phyloP scores from a whole-genome alignment of 2,797 vertebrate species.

The Aulostomus chinensis region DNA sequence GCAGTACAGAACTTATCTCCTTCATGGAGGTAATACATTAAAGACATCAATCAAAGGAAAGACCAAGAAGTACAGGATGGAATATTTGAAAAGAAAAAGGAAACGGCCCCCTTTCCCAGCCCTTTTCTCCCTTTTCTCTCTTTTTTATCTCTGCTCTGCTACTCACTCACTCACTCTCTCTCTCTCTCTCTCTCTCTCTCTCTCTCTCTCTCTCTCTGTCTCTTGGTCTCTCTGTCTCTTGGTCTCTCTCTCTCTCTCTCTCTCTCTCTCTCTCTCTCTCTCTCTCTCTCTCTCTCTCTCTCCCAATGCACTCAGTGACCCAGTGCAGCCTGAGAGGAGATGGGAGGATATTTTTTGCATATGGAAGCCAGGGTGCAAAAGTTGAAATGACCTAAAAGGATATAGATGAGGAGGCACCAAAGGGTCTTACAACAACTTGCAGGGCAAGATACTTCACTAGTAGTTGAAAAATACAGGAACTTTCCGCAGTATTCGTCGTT shows the following conservation, averaged over 20 bases:
- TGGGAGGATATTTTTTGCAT: conserved; percentile 10
- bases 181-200: too few relatives aligned
- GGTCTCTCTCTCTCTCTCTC: too few relatives aligned
- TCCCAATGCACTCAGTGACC: conserved; percentile 30
- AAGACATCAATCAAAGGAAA: neutral
- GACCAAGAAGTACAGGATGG: neutral
- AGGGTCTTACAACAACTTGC: conserved; percentile 5
- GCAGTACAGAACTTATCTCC: too few relatives aligned
- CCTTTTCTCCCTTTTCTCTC: neutral
- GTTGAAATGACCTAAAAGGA: conserved; percentile 16
- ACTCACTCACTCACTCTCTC: too few relatives aligned
- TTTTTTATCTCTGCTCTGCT: too few relatives aligned
- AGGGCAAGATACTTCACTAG: conserved; percentile 12
- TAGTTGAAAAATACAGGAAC: conserved; percentile 12
- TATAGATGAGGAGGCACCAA: conserved; percentile 4
- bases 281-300: too few relatives aligned
- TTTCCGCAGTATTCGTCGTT: neutral
- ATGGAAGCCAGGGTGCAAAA: conserved; percentile 16
- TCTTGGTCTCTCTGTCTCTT: too few relatives aligned
- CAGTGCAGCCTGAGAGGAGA: conserved; percentile 29
- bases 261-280: too few relatives aligned
- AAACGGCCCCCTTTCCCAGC: conserved; percentile 1
- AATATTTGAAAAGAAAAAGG: conserved; percentile 4
- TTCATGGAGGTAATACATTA: too few relatives aligned
- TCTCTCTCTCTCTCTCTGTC: too few relatives aligned